A percentile compares a stretch with the other conserved stretches of the same genome.
Evolutionary conservation across 2,888 invertebrate genomes (phyloP).

Genomic region (Homarus gammarus): DNA sequence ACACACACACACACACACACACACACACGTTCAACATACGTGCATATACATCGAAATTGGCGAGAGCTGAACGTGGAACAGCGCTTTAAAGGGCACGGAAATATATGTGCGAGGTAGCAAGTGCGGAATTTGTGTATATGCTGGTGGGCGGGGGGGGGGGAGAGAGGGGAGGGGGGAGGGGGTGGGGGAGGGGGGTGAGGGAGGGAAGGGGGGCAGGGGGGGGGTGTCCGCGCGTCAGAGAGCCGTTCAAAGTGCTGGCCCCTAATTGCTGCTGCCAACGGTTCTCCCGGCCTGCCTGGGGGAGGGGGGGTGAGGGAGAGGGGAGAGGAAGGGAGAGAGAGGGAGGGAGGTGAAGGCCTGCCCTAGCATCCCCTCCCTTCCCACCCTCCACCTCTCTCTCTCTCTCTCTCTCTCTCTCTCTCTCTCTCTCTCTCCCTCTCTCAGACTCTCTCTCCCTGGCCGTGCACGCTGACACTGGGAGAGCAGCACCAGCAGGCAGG

Average conservation of each 20-base stretch:
- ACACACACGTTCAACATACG: background rate
- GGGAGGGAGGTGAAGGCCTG: background rate
- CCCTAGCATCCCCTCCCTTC: no score
- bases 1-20: background rate
- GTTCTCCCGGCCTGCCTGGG: background rate
- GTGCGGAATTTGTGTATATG: background rate
- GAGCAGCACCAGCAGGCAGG: no score
- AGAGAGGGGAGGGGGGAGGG: background rate
- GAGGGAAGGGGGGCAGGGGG: background rate
- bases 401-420: no score
- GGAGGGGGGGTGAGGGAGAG: background rate
- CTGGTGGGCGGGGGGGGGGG: background rate
- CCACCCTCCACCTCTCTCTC: no score
- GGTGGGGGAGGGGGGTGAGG: background rate
- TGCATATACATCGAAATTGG: background rate
- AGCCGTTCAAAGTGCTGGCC: constrained; percentile 10
- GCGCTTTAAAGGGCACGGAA: background rate
- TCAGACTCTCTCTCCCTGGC: no score
- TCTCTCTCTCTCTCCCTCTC: no score
- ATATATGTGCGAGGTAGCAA: background rate
- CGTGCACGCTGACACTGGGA: no score
- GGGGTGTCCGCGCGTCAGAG: background rate
- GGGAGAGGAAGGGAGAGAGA: background rate
- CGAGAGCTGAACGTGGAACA: background rate
- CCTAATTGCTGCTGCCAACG: constrained; percentile 20